phyloP scores from a whole-genome alignment of 2,888 invertebrate species.

The Itoplectis maculator region DNA sequence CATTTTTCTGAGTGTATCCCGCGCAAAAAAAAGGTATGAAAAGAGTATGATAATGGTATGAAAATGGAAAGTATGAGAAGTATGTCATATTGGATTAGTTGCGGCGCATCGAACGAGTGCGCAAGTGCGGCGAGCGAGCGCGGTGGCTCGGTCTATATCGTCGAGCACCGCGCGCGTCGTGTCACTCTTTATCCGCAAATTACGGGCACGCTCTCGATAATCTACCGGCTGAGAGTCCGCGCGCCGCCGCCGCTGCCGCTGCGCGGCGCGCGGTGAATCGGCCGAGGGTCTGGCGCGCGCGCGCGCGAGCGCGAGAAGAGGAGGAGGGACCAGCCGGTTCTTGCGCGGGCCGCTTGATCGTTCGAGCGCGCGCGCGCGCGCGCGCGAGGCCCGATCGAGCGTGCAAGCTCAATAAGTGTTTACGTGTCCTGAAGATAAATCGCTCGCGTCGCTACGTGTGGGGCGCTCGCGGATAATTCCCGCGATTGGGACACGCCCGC shows the following conservation, averaged over 20 bases:
- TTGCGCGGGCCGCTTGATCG: conserved; percentile 45
- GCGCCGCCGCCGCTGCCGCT: no score
- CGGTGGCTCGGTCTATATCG: conserved; percentile 10
- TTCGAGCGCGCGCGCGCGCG: conserved; percentile 63
- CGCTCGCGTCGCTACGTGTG: conserved; percentile 78
- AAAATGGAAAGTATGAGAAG: no score
- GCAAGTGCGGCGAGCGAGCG: neutral
- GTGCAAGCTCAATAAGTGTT: conserved; percentile 80
- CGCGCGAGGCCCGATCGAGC: conserved; percentile 66
- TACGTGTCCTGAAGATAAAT: conserved; percentile 81
- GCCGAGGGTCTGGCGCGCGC: conserved; percentile 38
- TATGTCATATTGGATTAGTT: no score
- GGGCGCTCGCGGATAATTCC: conserved; percentile 72
- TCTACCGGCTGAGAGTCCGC: conserved; percentile 38
- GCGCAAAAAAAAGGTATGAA: no score
- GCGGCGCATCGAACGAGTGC: conserved; percentile 28
- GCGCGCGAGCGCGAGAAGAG: no score
- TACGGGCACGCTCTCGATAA: conserved; percentile 62
- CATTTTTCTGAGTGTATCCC: no score
- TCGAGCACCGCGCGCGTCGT: conserved; percentile 41
- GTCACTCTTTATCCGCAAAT: conserved; percentile 64
- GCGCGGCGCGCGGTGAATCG: no score
- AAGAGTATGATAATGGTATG: no score
- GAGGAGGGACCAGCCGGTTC: conserved; percentile 52
- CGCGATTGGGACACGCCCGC: conserved; percentile 60